A percentile compares a stretch with the other conserved stretches of the same genome.
Conservation (phyloP, 2,113 vertebrate species). For the Bothrops jararaca region DNA sequence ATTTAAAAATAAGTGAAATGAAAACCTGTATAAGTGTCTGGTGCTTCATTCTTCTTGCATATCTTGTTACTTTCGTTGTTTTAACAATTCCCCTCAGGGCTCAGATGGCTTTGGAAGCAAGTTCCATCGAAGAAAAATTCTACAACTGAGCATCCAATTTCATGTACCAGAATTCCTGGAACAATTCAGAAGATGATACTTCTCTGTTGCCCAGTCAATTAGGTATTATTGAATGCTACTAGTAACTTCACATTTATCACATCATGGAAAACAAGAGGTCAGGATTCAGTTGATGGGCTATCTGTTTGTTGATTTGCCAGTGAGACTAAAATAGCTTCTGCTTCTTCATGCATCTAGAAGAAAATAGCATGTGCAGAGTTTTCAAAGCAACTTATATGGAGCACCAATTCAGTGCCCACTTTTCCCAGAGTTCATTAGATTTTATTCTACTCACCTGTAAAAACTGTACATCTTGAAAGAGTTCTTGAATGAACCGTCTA, state of each 20-base stretch:
- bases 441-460: constrained; percentile 78
- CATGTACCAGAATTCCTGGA: constrained; percentile 64
- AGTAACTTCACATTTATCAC: constrained; percentile 48
- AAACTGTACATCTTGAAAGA: constrained; percentile 98
- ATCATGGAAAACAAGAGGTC: constrained; percentile 65
- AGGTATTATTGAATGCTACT: constrained; percentile 48
- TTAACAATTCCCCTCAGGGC: constrained; percentile 46
- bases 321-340: constrained; percentile 86
- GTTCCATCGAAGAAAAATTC: constrained; percentile 50
- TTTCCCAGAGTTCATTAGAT: not conserved
- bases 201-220: constrained; percentile 56
- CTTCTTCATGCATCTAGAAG: constrained; percentile 93
- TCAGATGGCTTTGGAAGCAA: constrained; percentile 56
- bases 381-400: not conserved
- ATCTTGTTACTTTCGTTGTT: constrained; percentile 62
- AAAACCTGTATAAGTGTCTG: constrained; percentile 62
- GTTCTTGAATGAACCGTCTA: constrained; percentile 95
- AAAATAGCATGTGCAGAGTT: not conserved
- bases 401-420: not conserved
- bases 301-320: constrained; percentile 75
- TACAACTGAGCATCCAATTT: constrained; percentile 54
- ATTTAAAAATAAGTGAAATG: constrained; percentile 56
- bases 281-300: constrained; percentile 78
- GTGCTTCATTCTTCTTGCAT: constrained; percentile 72
- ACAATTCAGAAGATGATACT: constrained; percentile 47